These are phyloP conservation scores for western clawed frog (Xenopus tropicalis) DNA, from an alignment of 2,113 vertebrate genomes.

Conservation along the genomic window UCB_Xtro_10.0 CM004447.2:124829001-124829500, in stretches of 20 bases:
- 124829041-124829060: no score
- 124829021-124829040: no score
- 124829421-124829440: conserved; percentile 16
- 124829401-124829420: conserved; percentile 6
- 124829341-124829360: conserved; percentile 35
- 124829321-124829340: conserved; percentile 20
- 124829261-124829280: conserved; percentile 7
- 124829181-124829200: background rate
- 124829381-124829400: conserved; percentile 20
- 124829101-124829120: no score
- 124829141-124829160: no score
- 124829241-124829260: background rate
- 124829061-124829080: no score
- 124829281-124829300: conserved; percentile 38
- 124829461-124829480: conserved; percentile 1
- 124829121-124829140: no score
- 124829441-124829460: conserved; percentile 21
- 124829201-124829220: conserved; percentile 13
- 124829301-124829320: conserved; percentile 19
- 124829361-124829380: conserved; percentile 25
- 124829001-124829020: no score
- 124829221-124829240: conserved; percentile 8
- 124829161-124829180: background rate
- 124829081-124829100: no score
- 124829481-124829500: no score